These are phyloP conservation scores for Manis javanica DNA, from an alignment of 2,797 vertebrate genomes.

Conservation along the genomic window DNA sequence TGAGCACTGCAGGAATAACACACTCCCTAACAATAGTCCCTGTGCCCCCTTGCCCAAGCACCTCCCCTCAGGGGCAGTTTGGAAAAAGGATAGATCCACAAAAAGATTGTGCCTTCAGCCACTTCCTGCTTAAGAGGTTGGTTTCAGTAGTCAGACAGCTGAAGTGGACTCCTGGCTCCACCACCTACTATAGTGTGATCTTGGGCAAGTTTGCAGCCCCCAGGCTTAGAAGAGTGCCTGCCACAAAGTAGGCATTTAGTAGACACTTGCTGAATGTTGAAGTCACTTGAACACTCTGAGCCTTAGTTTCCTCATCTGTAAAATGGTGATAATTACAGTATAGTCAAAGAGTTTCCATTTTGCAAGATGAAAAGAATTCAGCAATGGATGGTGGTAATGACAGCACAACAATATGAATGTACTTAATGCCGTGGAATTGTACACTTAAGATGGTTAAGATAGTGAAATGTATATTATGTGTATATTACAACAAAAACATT, in stretches of 20 bases:
- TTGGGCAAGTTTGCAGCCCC: background rate
- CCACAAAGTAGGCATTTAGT: background rate
- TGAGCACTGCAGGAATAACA: conserved; percentile 70
- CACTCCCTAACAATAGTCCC: background rate
- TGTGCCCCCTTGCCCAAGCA: background rate
- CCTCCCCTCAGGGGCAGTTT: background rate
- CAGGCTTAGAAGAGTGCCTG: background rate
- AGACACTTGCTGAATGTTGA: background rate
- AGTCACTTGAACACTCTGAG: background rate
- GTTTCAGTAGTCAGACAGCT: background rate
- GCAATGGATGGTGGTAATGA: background rate
- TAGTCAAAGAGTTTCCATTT: background rate
- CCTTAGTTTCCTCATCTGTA: conserved; percentile 1
- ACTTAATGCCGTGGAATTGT: background rate
- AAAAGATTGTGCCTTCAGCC: background rate
- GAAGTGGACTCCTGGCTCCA: background rate
- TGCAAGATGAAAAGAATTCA: background rate
- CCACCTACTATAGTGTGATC: background rate
- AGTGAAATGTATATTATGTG: background rate
- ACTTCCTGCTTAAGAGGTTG: background rate
- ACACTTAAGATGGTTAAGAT: background rate
- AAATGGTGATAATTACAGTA: background rate
- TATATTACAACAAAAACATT: background rate
- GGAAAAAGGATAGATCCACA: background rate
- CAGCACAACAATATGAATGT: background rate